A percentile compares a stretch with the other conserved stretches of the same genome.
Conservation (phyloP, 2,797 vertebrate species). For the Cirrhinus molitorella region DNA sequence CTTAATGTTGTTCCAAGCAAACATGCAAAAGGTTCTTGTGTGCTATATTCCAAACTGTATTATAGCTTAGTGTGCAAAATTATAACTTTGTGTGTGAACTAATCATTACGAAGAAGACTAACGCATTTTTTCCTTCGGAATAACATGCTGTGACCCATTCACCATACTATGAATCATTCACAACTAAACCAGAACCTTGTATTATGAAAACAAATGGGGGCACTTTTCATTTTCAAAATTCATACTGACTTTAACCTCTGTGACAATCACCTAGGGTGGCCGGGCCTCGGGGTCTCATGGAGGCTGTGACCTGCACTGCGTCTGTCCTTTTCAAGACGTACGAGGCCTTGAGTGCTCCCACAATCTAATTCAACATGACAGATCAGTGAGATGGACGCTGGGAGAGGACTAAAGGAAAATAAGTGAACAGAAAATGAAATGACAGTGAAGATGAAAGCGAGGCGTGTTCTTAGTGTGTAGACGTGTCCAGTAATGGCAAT, state of each 20-base stretch:
- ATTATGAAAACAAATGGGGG: neutral
- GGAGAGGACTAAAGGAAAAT: neutral
- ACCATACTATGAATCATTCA: neutral
- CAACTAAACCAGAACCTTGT: neutral
- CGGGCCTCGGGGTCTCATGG: neutral
- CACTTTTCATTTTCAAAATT: constrained; percentile 1
- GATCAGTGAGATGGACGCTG: constrained; percentile 11
- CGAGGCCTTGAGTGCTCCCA: constrained; percentile 18
- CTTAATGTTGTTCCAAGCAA: neutral
- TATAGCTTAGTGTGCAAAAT: neutral
- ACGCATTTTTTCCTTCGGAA: neutral
- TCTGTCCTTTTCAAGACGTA: constrained; percentile 53
- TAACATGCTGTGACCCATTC: neutral
- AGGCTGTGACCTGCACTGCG: constrained; percentile 36
- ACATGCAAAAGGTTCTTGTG: neutral
- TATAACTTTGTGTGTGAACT: neutral
- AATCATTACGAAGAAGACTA: neutral
- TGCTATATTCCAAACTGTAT: neutral
- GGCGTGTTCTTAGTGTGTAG: neutral
- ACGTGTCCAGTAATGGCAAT: constrained; percentile 6
- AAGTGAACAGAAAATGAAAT: constrained; percentile 22
- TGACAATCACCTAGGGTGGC: constrained; percentile 12
- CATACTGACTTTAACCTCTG: neutral
- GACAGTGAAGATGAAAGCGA: constrained; percentile 38
- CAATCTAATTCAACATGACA: constrained; percentile 60